Conservation (phyloP, 1,140 invertebrate genomes). For the Parasteatoda tepidariorum region DNA sequence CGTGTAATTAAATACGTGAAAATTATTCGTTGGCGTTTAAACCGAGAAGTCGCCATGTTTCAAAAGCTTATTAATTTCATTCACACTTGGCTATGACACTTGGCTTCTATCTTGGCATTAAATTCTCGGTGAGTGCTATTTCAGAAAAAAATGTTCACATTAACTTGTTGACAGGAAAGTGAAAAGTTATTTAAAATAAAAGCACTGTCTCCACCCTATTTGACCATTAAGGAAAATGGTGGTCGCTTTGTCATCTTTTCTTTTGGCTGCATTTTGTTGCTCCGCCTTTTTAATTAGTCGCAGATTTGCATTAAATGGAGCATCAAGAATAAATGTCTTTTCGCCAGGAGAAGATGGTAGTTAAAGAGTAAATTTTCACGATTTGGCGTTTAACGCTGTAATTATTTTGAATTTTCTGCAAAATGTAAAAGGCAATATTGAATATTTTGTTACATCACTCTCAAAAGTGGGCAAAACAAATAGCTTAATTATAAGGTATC, state of each 20-base stretch:
- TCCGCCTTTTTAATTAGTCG: conserved; percentile 52
- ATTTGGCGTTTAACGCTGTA: conserved; percentile 19
- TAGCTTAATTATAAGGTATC: too few relatives aligned
- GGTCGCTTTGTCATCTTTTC: conserved; percentile 36
- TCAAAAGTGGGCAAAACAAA: too few relatives aligned
- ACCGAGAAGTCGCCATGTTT: conserved; percentile 7
- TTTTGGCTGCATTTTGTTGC: neutral
- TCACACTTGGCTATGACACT: conserved; percentile 13
- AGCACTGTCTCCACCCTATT: neutral
- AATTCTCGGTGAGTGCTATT: neutral
- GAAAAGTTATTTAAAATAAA: conserved; percentile 37
- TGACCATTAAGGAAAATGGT: conserved; percentile 29
- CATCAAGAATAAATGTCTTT: conserved; percentile 42
- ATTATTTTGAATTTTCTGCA: conserved; percentile 9
- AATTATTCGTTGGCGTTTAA: neutral
- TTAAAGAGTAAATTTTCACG: conserved; percentile 4
- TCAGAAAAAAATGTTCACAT: conserved; percentile 13
- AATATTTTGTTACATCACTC: too few relatives aligned
- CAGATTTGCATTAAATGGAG: conserved; percentile 48
- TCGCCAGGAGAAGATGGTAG: neutral
- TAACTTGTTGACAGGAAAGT: conserved; percentile 38
- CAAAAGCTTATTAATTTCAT: conserved; percentile 30
- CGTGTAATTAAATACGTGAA: conserved; percentile 29
- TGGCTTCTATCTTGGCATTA: neutral
- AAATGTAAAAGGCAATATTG: neutral